Base-by-base conservation (phyloP, 2,113 vertebrate genomes). In the Illadopsis cleaveri region DNA sequence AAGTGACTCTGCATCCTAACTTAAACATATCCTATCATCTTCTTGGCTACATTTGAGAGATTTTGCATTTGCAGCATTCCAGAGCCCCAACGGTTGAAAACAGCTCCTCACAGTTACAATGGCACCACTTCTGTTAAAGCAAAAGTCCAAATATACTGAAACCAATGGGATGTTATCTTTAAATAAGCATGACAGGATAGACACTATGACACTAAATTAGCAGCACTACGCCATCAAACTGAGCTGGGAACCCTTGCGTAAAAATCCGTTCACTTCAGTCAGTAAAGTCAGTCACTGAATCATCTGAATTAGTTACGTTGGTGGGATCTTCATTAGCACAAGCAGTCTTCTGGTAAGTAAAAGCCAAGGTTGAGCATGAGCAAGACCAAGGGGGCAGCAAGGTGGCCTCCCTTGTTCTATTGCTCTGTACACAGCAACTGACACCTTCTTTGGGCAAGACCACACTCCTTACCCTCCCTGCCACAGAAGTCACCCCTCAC, bases 101-200 rank as follows among this genome's bases (percentile, higher is more conserved):
- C 28, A 73, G 51, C 35, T 83, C 45, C 35, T 82, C 48, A 28
- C 61, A 37, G 16, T 81, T 92, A 89, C 38, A 88, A 45, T 33
- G 40, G 65, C 45, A 86, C 15, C 11, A 45, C 60, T 94, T 92
- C 71, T 53, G 35, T 47, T 88, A 90, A 91, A 94, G 60, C 50
- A 93, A 90, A 94, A 78, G 33, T 82, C 70, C 80, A 72, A 96
- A 97, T 58, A 95, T 69, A 75, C 73, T 38, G n/a, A 93, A 94
- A 44, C 78, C 64, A 85, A 1, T 28, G 6, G 56, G 61, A 95
- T 37, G 11, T 85, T 72, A 78, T 78, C 37, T 37, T 66, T 37
- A 90, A 94, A 60, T n/a, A 91, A 89, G 27, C 9, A 73, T 48
- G 60, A 58, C 25, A 44, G 28, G n/a, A 85, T 72, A 83, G 4